Base-by-base conservation (phyloP, 2,797 vertebrate genomes). In the Rhinella marina region DNA sequence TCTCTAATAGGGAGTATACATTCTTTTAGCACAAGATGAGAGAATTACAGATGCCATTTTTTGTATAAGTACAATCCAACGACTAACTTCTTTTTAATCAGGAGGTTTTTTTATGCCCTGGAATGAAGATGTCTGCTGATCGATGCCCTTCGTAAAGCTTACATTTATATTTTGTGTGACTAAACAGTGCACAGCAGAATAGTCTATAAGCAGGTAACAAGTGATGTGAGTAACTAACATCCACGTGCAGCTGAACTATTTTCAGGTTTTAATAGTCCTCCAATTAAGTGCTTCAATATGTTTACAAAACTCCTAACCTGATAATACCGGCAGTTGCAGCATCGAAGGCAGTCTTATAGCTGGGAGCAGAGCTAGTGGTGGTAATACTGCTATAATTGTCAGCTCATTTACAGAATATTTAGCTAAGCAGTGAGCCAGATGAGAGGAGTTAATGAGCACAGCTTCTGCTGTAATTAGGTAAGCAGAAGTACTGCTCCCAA, bases 391-490 rank as follows among this genome's bases (percentile, higher is more conserved):
- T 96, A 95, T 97, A 97, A 97, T 97, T 97, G 95, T 95, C 94
- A 95, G 95, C 96, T 97, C 95, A 96, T 97, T 97, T 96, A 96
- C 94, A 95, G 96, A 96, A 96, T 96, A 96, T 97, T 97, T 97
- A 97, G 95, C 95, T 96, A 96, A 96, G 96, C 96, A 96, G 95
- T 94, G 95, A 96, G 95, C 96, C 96, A 97, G 96, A 97, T 96
- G 96, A 97, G 96, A 96, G 96, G 94, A 95, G 94, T 93, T 97
- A 97, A 97, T 97, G 97, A 97, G 97, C 96, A 95, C 96, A 97
- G 97, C 96, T 96, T 97, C 97, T 96, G 94, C 94, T 94, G 95
- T 96, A 97, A 97, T 97, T 97, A 97, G 95, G 93, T 91, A 94
- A 96, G 95, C 95, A 96, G 95, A 95, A 95, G 95, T 95, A 94